Base-by-base conservation (phyloP, 2,888 invertebrate genomes). In the Ichneumoninae sp. region DNA sequence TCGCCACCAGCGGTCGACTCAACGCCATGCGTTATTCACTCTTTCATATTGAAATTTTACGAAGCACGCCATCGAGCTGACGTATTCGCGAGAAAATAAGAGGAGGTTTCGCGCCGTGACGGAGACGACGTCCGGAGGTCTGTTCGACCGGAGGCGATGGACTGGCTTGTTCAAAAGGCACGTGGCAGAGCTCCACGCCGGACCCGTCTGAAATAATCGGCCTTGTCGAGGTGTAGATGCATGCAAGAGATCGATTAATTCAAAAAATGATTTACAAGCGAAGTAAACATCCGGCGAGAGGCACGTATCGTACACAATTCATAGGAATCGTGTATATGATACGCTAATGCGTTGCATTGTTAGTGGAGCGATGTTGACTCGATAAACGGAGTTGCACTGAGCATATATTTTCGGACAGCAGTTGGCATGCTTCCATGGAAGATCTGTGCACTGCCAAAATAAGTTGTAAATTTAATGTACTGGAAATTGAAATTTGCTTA, bases 11-110 rank as follows among this genome's bases (percentile, higher is more conserved):
- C 77, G 69, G 66, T 52, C 33, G 68, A 22, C 50, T 44, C 77
- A 72, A 84, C 87, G 89, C 83, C 90, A 92, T 92, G 91, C 91
- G 90, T 91, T 91, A 91, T 91, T 91, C 91, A 90, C 90, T 81
- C 86, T 89, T 89, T 90, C 89, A 89, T 91, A 91, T 91, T 91
- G 91, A 92, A 91, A 92, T 91, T 90, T 91, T 88, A 89, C 88
- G 86, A 82, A 82, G 85, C 87, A 85, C 86, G 72, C 47, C 84
- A 77, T 69, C n/a, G 30, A 7, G 80, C 74, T 68, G 71, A 68
- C 82, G 84, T 82, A 84, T 66, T 50, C 50, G 70, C 57, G 68
- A 65, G 88, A 86, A 90, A 88, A 89, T 88, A 87, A 86, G 88
- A 87, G 83, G 80, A 85, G 26, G 75, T 83, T 88, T 89, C 84